These are phyloP conservation scores for Halocynthia roretzi DNA, from an alignment of 23 tunicate genomes.

Conservation along the genomic window DNA sequence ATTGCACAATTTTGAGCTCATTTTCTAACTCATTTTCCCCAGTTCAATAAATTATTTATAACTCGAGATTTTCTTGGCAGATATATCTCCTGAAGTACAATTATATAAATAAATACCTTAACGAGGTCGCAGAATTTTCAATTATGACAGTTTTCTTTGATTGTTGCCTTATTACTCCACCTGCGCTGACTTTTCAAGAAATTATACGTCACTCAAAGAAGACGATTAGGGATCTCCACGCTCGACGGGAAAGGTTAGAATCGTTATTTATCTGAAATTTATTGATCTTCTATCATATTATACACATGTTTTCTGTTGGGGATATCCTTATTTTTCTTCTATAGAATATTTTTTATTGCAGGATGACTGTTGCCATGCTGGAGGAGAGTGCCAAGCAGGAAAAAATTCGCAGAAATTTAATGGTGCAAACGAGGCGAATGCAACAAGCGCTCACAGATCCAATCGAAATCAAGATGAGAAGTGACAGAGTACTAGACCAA, in stretches of 20 bases:
- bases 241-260: slow-evolving; percentile 46
- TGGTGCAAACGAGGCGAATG: slow-evolving; percentile 18
- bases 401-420: slow-evolving; percentile 18
- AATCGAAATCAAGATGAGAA: slow-evolving; percentile 46
- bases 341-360: not conserved
- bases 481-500: slow-evolving; percentile 59
- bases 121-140: not conserved
- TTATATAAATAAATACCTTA: not conserved
- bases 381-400: slow-evolving; percentile 38
- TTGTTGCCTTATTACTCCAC: slow-evolving; percentile 12
- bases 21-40: too few species aligned
- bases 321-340: not conserved
- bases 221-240: slow-evolving; percentile 32
- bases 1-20: too few species aligned
- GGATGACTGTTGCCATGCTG: slow-evolving; percentile 20
- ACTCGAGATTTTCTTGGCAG: not conserved
- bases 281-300: not conserved
- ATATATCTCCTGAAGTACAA: not conserved
- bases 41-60: too few species aligned
- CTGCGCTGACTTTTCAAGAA: slow-evolving; percentile 58
- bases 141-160: not conserved
- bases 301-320: not conserved
- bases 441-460: slow-evolving; percentile 37
- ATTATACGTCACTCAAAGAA: slow-evolving; percentile 54
- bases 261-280: not conserved